Conservation (phyloP, 2,797 vertebrate species). For the Microctenopoma lineatum region DNA sequence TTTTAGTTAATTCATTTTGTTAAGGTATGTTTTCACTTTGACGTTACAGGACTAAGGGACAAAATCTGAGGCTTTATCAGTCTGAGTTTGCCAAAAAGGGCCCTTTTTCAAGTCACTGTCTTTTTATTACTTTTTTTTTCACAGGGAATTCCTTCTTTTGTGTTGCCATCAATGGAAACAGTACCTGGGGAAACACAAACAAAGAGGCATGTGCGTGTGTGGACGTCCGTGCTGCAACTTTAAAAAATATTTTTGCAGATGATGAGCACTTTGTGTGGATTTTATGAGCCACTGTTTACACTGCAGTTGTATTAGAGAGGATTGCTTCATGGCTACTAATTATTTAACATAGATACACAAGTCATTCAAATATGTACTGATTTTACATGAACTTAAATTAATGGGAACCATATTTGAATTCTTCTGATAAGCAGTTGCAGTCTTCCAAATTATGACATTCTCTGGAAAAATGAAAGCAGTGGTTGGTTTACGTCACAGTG, state of each 20-base stretch:
- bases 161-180: background rate
- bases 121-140: background rate
- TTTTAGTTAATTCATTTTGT: no score
- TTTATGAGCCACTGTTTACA: no score
- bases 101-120: background rate
- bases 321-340: background rate
- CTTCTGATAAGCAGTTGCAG: background rate
- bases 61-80: conserved; percentile 1
- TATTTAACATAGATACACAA: background rate
- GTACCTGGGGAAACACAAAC: background rate
- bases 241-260: no score
- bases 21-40: no score
- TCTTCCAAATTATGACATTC: background rate
- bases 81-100: background rate
- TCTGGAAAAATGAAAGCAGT: background rate
- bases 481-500: conserved; percentile 2
- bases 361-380: background rate
- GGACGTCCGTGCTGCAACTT: no score
- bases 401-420: background rate
- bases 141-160: background rate
- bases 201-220: no score
- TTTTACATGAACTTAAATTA: background rate
- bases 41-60: background rate
- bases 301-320: no score
- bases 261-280: no score